Base-by-base conservation (phyloP, 2,888 invertebrate genomes). In the Microchrysa polita region DNA sequence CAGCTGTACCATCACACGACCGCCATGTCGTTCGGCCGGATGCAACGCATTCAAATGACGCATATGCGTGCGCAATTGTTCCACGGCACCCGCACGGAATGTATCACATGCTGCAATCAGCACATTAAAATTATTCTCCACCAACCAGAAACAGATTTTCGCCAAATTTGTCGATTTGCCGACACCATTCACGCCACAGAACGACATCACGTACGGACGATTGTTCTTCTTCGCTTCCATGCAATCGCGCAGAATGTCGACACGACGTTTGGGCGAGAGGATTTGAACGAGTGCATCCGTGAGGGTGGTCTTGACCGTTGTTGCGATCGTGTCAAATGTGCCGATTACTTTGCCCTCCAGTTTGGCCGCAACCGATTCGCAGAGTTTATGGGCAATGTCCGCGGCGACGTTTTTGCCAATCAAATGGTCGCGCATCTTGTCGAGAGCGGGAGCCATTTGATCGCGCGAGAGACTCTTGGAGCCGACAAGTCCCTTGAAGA, bases 61-160 rank as follows among this genome's bases (percentile, higher is more conserved):
- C 75, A 92, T 93, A 86, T 99, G 99, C 0, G 99, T 99, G 52
- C 98, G 89, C 78, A 99, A 87, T 83, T 99, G 99, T 83, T 99
- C 99, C 0, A 99, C 99, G 23, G 99, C 99, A 74, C 99, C 99
- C 0, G 99, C 98, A 79, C 98, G 90, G 88, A 99, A 99, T 55
- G 99, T 99, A 86, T 99, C 99, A 83, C 99, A 98, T 20, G 99
- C 99, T 7, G 99, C 99, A 77, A 99, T 98, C 81, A 99, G 86
- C 44, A 99, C 99, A 44, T 93, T 91, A 83, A 97, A 90, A 80
- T 95, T 93, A 85, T 99, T 99, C 86, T 99, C 98, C 77, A 98
- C 95, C 79, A 99, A 87, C 99, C 99, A 99, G 86, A 99, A 99
- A 80, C 97, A 96, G 79, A 99, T 97, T 90, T 99, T 99, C 0